phyloP scores from a whole-genome alignment of 2,888 invertebrate species.

The Apodemia hepburni region DNA sequence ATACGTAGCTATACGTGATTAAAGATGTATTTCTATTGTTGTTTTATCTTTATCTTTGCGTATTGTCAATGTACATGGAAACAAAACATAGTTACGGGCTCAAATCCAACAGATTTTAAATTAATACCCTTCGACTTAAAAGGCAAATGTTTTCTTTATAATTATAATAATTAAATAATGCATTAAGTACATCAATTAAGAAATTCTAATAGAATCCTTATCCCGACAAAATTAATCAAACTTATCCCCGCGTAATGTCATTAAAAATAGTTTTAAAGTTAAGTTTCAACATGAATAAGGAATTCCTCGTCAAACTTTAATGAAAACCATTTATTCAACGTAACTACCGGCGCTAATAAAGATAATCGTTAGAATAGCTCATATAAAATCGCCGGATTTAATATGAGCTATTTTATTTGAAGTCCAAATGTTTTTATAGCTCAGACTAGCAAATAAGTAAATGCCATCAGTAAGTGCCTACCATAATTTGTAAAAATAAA shows the following conservation, averaged over 20 bases:
- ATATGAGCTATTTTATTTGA: constrained; percentile 16
- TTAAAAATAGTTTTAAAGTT: constrained; percentile 20
- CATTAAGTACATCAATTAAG: neutral
- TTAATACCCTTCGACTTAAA: too few species aligned
- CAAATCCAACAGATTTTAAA: too few species aligned
- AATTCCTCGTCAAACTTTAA: constrained; percentile 31
- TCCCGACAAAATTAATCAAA: constrained; percentile 16
- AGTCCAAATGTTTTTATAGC: neutral
- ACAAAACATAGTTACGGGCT: too few species aligned
- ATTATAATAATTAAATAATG: neutral
- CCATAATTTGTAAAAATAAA: too few species aligned
- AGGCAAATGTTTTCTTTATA: too few species aligned
- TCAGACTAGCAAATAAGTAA: too few species aligned
- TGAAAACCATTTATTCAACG: constrained; percentile 33
- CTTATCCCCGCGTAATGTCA: constrained; percentile 14
- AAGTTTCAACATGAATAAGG: constrained; percentile 23
- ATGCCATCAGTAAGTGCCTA: too few species aligned
- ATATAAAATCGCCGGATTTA: constrained; percentile 29
- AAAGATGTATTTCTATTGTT: too few species aligned
- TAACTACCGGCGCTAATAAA: constrained; percentile 33
- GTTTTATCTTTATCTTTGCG: too few species aligned
- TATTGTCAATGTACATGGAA: too few species aligned
- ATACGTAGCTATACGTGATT: too few species aligned
- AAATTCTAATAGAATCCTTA: constrained; percentile 7
- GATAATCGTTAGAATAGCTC: constrained; percentile 34